A percentile compares a stretch with the other conserved stretches of the same genome.
These are phyloP conservation scores for Drosophila athabasca DNA, from an alignment of 1,140 invertebrate genomes.

Conservation along the genomic window DNA sequence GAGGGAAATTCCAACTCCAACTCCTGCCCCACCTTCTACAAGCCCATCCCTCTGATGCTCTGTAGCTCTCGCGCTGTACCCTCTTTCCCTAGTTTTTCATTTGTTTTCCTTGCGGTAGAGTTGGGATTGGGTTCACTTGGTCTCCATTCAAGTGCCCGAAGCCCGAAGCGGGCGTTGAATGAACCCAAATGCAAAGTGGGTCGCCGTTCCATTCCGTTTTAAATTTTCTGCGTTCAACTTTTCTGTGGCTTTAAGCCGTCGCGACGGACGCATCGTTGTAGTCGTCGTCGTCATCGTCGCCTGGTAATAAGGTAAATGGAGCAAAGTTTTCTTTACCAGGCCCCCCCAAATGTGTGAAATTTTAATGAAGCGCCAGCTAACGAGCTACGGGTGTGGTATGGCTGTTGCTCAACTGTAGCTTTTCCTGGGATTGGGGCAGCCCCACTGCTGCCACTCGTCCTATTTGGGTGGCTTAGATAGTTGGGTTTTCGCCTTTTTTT, in stretches of 20 bases:
- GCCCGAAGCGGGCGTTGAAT: constrained; percentile 28
- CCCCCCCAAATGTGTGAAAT: constrained; percentile 69
- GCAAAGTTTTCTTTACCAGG: constrained; percentile 42
- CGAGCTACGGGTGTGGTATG: constrained; percentile 44
- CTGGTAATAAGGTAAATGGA: constrained; percentile 51
- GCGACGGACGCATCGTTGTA: constrained; percentile 10
- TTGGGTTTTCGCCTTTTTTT: too few relatives aligned
- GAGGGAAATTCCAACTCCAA: constrained; percentile 25
- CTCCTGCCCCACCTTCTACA: not conserved
- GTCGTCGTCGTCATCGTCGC: not conserved
- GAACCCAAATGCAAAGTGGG: constrained; percentile 67
- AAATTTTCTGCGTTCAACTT: constrained; percentile 46
- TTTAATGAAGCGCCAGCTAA: constrained; percentile 76
- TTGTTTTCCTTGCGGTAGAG: constrained; percentile 20
- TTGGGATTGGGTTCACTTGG: constrained; percentile 50
- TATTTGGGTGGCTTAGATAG: constrained; percentile 9
- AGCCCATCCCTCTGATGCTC: not conserved
- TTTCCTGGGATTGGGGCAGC: not conserved
- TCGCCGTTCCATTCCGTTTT: constrained; percentile 45
- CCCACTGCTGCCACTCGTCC: not conserved
- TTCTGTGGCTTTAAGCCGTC: constrained; percentile 36
- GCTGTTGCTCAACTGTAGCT: too few relatives aligned
- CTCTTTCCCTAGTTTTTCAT: constrained; percentile 34
- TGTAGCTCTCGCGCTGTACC: constrained; percentile 2
- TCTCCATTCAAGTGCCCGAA: constrained; percentile 54